Conservation (phyloP, 2,888 invertebrate species). For the Anthophora plumipes region DNA sequence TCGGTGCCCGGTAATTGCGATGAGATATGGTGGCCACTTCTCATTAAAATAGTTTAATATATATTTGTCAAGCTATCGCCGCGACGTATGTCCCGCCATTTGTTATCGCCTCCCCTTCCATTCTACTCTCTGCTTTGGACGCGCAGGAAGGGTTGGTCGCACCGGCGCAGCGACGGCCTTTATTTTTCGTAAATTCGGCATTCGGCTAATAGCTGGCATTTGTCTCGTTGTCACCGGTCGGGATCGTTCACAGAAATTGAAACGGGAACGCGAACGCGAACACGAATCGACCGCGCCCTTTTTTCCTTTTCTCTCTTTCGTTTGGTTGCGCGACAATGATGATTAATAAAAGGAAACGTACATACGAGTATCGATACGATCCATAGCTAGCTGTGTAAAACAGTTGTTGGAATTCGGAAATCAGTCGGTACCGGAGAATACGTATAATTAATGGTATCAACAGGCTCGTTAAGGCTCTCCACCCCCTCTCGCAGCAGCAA, state of each 20-base stretch:
- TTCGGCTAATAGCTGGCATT: constrained; percentile 76
- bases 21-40: constrained; percentile 83
- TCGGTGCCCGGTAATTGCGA: constrained; percentile 80
- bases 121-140: constrained; percentile 2
- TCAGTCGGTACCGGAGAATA: too few relatives aligned
- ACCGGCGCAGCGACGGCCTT: constrained; percentile 43
- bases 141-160: constrained; percentile 25
- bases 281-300: background rate
- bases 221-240: constrained; percentile 78
- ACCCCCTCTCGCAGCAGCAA: background rate
- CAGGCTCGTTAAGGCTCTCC: background rate
- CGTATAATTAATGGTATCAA: background rate
- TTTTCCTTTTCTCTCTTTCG: background rate
- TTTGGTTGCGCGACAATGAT: too few relatives aligned
- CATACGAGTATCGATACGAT: too few relatives aligned
- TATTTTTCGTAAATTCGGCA: constrained; percentile 78
- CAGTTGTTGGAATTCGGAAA: too few relatives aligned
- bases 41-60: constrained; percentile 84
- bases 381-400: too few relatives aligned
- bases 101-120: constrained; percentile 66
- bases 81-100: constrained; percentile 76
- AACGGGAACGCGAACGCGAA: background rate
- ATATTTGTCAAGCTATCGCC: constrained; percentile 82
- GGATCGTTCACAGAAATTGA: constrained; percentile 42
- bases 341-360: too few relatives aligned